Base-by-base conservation (phyloP, 2,888 invertebrate species). In the Ornithoptera priamus region DNA sequence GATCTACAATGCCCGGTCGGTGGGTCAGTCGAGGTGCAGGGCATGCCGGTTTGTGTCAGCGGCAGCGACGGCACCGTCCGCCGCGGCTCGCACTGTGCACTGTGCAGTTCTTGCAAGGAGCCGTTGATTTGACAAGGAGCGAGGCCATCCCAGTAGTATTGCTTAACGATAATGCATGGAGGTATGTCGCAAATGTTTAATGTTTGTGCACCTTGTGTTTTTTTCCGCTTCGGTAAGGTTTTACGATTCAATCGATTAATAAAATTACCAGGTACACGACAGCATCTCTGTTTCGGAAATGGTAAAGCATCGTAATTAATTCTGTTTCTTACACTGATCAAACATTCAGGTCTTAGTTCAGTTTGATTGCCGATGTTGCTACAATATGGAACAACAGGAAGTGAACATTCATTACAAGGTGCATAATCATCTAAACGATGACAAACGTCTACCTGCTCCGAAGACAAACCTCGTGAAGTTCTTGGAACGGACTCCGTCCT, bases 101-200 rank as follows among this genome's bases (percentile, higher is more conserved):
- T 58, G 57, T 61, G 42, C 22, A 57, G 30, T 20, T 68, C 64
- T 22, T 46, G 24, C 12, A 24, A 63, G 12, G 60, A 53, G 22
- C 24, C 20, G 15, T 62, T 58, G 42, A 64, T 68, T 59, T 71
- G 73, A 10, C 62, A 69, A 10, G 72, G 67, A 4, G 65, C 73
- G 17, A 71, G 56, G 0, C 81, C 75, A 65, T 84, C 80, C 86
- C 86, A 86, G 46, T 79, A 75, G 67, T 81, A 84, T 70, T 88
- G 83, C 68, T 84, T 85, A 3, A 86, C 74, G 2, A 81, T 72
- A 0, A 84, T 73, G 70, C 80, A 77, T 4, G 85, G 83, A 2
- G 77, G 71, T 30, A 75, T 39, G 39, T 73, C 74, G n/a, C 22
- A 24, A 12, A 18, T 39, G 12, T 57, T 64, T 36, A 20, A 10